Percentiles rank a stretch among this genome's conserved stretches.
Evolutionary conservation across 2,888 invertebrate genomes (phyloP).

Genomic region (Leptopterna dolabrata): DNA sequence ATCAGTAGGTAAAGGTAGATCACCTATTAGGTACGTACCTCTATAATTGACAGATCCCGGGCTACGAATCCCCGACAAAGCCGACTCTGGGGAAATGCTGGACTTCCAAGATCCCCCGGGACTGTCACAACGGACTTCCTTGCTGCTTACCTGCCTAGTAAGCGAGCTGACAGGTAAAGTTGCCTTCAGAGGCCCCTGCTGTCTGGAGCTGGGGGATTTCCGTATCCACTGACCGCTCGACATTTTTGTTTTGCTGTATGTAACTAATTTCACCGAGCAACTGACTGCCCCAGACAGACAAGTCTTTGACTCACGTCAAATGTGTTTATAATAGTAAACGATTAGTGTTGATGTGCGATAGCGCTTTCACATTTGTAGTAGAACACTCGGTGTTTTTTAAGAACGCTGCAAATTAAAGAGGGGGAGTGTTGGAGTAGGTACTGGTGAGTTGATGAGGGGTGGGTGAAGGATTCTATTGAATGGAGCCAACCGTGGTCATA

Average conservation of each 20-base stretch:
- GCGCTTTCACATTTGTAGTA: background rate
- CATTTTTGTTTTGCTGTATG: too few species aligned
- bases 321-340: background rate
- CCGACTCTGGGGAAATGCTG: conserved; percentile 45
- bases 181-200: conserved; percentile 79
- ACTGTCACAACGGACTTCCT: conserved; percentile 71
- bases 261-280: background rate
- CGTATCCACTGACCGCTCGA: conserved; percentile 68
- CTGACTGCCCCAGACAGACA: background rate
- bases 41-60: conserved; percentile 80
- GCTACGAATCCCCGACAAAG: conserved; percentile 76
- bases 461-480: conserved; percentile 27
- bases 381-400: background rate
- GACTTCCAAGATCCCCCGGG: conserved; percentile 77
- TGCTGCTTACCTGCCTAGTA: conserved; percentile 74
- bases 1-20: background rate
- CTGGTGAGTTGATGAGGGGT: background rate
- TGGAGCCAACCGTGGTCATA: conserved; percentile 35
- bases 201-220: conserved; percentile 72
- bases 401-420: background rate
- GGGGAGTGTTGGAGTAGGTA: background rate
- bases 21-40: too few species aligned
- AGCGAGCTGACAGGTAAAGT: conserved; percentile 81
- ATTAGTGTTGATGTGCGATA: background rate
- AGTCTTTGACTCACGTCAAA: background rate